Conservation (phyloP, 2,888 invertebrate species). For the Torymus aiolomorphi region DNA sequence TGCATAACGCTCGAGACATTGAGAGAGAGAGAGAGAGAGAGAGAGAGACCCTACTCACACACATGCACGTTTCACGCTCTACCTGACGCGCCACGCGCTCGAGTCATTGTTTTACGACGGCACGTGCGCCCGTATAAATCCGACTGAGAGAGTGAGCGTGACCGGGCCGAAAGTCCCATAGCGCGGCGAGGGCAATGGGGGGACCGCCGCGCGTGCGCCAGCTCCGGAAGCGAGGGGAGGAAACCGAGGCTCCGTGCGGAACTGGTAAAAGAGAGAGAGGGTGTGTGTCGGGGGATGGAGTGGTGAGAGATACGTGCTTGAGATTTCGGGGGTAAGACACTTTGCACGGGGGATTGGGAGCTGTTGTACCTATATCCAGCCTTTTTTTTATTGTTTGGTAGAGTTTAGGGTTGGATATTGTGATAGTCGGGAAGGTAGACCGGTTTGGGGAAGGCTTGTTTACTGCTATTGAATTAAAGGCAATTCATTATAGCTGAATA, state of each 20-base stretch:
- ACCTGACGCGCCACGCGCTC: constrained; percentile 47
- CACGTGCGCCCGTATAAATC: constrained; percentile 44
- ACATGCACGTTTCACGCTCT: constrained; percentile 48
- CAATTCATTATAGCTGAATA: too few relatives aligned
- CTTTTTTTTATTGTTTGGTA: too few relatives aligned
- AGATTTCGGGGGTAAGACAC: not conserved
- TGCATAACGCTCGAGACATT: too few relatives aligned
- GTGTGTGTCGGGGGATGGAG: constrained; percentile 1
- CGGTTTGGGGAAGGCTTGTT: too few relatives aligned
- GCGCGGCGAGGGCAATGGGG: too few relatives aligned
- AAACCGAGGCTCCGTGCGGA: constrained; percentile 27
- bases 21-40: too few relatives aligned
- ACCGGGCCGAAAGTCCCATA: constrained; percentile 32
- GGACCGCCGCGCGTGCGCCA: too few relatives aligned
- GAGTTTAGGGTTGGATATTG: too few relatives aligned
- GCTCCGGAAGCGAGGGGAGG: constrained; percentile 31
- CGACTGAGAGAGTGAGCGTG: not conserved
- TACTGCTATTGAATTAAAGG: too few relatives aligned
- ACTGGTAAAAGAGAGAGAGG: not conserved
- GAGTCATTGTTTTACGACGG: constrained; percentile 50
- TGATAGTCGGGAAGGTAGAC: too few relatives aligned
- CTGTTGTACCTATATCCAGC: not conserved
- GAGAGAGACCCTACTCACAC: not conserved
- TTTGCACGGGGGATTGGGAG: not conserved
- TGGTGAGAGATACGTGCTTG: constrained; percentile 18